Conservation (phyloP, 2,888 invertebrate genomes). For the Lepetodrilus schrolli region DNA sequence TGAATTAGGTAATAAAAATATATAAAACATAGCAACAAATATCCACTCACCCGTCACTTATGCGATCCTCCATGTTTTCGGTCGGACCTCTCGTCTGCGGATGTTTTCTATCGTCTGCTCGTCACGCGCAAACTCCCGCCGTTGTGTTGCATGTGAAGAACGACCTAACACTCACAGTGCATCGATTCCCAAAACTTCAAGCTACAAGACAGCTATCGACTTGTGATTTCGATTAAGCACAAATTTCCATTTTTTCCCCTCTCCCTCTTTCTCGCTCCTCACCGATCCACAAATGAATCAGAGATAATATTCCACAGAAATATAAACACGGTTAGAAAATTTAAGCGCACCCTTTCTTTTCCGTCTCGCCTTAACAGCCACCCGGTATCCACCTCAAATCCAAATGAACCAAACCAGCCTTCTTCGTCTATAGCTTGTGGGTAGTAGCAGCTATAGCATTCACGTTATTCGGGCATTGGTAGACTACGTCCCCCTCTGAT, state of each 20-base stretch:
- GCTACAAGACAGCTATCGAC: conserved; percentile 1
- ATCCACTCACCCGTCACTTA: conserved; percentile 1
- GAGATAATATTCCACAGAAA: conserved; percentile 4
- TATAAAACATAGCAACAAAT: neutral
- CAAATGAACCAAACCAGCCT: neutral
- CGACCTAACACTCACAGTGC: conserved; percentile 3
- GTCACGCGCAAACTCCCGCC: conserved; percentile 27
- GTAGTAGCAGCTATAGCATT: too few species aligned
- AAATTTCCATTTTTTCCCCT: conserved; percentile 9
- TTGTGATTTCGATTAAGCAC: neutral
- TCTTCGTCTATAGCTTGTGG: too few species aligned
- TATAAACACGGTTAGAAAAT: too few species aligned
- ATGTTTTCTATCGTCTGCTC: conserved; percentile 3
- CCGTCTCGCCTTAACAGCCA: too few species aligned
- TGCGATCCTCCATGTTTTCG: neutral
- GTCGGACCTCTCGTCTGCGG: neutral
- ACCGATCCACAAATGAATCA: conserved; percentile 3
- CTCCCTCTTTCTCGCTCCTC: too few species aligned
- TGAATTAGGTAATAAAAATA: neutral
- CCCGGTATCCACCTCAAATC: conserved; percentile 8
- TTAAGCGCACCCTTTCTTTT: too few species aligned
- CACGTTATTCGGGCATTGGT: too few species aligned
- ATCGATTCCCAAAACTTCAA: conserved; percentile 7
- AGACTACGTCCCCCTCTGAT: too few species aligned
- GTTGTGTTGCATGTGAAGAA: conserved; percentile 21